A percentile compares a stretch with the other conserved stretches of the same genome.
Conservation (phyloP, 2,888 invertebrate species). For the Cristatella mucedo region DNA sequence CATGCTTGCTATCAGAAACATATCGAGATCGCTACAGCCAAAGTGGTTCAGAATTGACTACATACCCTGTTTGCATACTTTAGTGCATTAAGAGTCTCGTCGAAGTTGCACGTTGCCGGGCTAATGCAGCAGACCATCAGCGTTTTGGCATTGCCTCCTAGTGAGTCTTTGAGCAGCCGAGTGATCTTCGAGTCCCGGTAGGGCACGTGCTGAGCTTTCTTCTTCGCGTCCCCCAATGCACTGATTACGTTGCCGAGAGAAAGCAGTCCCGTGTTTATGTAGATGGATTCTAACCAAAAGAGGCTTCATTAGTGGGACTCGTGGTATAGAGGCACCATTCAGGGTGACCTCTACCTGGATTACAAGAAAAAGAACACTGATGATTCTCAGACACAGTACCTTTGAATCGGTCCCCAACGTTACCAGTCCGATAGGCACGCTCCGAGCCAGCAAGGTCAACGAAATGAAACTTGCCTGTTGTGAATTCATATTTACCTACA, state of each 20-base stretch:
- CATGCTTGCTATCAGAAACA: no score
- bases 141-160: slow-evolving; percentile 38
- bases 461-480: slow-evolving; percentile 39
- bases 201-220: slow-evolving; percentile 34
- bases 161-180: slow-evolving; percentile 36
- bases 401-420: slow-evolving; percentile 38
- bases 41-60: no score
- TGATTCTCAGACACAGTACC: no score
- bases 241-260: slow-evolving; percentile 38
- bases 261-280: slow-evolving; percentile 37
- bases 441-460: slow-evolving; percentile 40
- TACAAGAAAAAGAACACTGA: no score
- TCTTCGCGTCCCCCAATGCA: slow-evolving; percentile 34
- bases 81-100: slow-evolving; percentile 36
- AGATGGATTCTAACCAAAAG: slow-evolving; percentile 33
- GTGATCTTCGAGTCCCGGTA: slow-evolving; percentile 39
- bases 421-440: slow-evolving; percentile 37
- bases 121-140: slow-evolving; percentile 39
- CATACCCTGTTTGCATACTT: slow-evolving; percentile 39
- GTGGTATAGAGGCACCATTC: no score
- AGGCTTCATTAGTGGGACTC: no score
- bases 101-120: slow-evolving; percentile 34
- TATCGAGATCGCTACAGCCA: no score
- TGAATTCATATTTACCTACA: no score
- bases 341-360: no score